phyloP scores from a whole-genome alignment of 2,113 vertebrate genomes.

The Tyrannus savana region DNA sequence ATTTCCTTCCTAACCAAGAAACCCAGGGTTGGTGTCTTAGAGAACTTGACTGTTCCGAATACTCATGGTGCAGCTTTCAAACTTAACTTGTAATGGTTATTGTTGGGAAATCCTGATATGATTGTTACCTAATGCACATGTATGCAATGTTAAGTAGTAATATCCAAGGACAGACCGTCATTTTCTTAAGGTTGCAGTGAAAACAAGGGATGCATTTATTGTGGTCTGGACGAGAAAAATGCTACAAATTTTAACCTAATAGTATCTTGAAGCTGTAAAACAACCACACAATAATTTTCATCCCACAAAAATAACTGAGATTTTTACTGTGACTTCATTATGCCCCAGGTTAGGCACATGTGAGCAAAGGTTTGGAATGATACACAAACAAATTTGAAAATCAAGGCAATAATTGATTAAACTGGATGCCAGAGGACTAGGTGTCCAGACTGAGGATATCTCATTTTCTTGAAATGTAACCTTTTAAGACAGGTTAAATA shows the following conservation, averaged over 20 bases:
- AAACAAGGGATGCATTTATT: background rate
- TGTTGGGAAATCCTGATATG: background rate
- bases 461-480: background rate
- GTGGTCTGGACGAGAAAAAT: background rate
- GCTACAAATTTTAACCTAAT: background rate
- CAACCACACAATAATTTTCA: background rate
- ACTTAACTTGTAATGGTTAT: background rate
- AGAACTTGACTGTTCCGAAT: background rate
- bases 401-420: background rate
- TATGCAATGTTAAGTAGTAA: background rate
- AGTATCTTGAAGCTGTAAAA: background rate
- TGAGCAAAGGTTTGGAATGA: background rate
- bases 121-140: fast-evolving
- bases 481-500: background rate
- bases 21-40: background rate
- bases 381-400: background rate
- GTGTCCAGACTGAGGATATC: background rate
- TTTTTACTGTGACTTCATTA: background rate
- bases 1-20: background rate
- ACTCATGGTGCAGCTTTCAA: background rate
- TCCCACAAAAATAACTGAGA: background rate
- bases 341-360: background rate
- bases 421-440: background rate
- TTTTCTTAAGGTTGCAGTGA: background rate
- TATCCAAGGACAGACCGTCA: background rate